Percentiles rank a stretch among this genome's conserved stretches.
phyloP scores from a whole-genome alignment of 2,888 invertebrate genomes.

The Limenitis camilla region DNA sequence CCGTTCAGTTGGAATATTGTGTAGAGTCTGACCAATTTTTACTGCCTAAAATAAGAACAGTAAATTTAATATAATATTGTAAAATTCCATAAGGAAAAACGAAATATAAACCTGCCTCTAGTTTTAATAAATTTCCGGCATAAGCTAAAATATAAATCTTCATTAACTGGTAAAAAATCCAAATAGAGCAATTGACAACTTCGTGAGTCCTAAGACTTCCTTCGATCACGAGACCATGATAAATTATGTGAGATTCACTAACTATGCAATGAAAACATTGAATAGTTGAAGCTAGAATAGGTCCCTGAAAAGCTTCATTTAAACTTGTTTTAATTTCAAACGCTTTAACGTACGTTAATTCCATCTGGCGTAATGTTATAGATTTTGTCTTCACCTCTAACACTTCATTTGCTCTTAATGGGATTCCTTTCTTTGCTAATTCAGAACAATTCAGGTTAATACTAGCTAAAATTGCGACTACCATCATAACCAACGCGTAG shows the following conservation, averaged over 20 bases:
- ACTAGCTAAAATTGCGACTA: conserved; percentile 38
- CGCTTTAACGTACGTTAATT: conserved; percentile 41
- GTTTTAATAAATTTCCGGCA: conserved; percentile 43
- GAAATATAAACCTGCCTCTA: conserved; percentile 33
- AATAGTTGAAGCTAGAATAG: conserved; percentile 42
- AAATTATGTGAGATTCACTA: conserved; percentile 53
- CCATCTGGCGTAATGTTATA: conserved; percentile 39
- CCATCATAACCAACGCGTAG: conserved; percentile 41
- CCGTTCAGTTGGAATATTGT: conserved; percentile 45
- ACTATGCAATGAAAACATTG: conserved; percentile 58
- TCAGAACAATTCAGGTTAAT: conserved; percentile 34
- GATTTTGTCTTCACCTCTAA: conserved; percentile 31
- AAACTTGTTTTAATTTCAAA: conserved; percentile 43
- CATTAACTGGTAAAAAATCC: conserved; percentile 52
- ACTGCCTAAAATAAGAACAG: too few species aligned
- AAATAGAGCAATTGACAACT: conserved; percentile 47
- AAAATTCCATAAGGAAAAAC: background rate
- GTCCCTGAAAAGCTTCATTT: conserved; percentile 46
- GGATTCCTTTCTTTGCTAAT: conserved; percentile 23
- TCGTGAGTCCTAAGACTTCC: conserved; percentile 36
- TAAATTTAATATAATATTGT: background rate
- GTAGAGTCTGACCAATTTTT: conserved; percentile 43
- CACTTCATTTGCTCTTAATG: conserved; percentile 20
- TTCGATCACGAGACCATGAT: conserved; percentile 42
- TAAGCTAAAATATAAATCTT: conserved; percentile 48